Evolutionary conservation across 2,888 invertebrate species (phyloP).

Genomic region (Phania funesta): DNA sequence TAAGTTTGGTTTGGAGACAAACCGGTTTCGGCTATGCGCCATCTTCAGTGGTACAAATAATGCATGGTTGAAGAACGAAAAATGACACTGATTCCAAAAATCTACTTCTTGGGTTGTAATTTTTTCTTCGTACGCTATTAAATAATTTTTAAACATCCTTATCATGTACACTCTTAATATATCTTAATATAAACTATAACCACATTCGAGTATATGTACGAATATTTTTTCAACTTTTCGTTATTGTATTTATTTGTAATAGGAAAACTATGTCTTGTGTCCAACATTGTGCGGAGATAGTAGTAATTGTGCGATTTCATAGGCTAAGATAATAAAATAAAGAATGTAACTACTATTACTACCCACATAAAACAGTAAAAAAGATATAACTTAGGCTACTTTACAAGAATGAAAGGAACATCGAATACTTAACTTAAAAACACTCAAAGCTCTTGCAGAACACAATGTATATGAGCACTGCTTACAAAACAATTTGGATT

Average conservation of each 20-base stretch:
- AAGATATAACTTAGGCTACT: conserved; percentile 51
- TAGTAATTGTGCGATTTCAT: conserved; percentile 74
- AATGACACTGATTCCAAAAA: background rate
- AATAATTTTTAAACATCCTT: background rate
- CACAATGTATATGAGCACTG: conserved; percentile 13
- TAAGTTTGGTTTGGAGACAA: too few relatives aligned
- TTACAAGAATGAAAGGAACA: conserved; percentile 43
- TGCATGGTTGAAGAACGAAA: background rate
- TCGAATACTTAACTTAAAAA: conserved; percentile 12
- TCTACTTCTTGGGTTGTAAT: conserved; percentile 8
- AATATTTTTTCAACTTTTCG: conserved; percentile 43
- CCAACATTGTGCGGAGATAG: conserved; percentile 76
- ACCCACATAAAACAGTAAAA: conserved; percentile 45
- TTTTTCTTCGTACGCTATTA: background rate
- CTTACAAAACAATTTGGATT: conserved; percentile 56
- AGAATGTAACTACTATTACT: conserved; percentile 48
- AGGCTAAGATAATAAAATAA: conserved; percentile 61
- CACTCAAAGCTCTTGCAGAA: conserved; percentile 36
- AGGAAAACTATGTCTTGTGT: conserved; percentile 77
- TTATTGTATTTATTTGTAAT: conserved; percentile 70
- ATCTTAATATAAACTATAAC: conserved; percentile 10
- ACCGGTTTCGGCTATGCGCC: too few relatives aligned
- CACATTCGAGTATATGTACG: conserved; percentile 9
- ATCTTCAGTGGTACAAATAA: too few relatives aligned
- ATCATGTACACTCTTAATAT: background rate